Base-by-base conservation (phyloP, 2,888 invertebrate genomes). In the Trachelus troglodyta region DNA sequence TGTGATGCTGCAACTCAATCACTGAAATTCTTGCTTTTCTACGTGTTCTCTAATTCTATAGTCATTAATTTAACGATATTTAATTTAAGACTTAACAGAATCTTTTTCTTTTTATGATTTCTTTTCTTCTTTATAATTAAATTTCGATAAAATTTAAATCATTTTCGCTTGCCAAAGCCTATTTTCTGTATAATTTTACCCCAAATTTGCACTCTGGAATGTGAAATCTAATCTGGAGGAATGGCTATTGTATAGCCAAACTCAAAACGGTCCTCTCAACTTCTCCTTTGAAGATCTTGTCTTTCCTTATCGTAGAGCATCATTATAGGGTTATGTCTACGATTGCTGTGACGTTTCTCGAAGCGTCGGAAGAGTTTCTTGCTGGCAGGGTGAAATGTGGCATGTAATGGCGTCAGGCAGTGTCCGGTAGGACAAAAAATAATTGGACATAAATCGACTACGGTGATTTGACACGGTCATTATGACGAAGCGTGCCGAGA, bases 361-460 rank as follows among this genome's bases (percentile, higher is more conserved):
- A 77, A 34, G 56, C 34, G 68, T 73, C 30, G 76, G 34, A 77
- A 37, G 31, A 73, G 30, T 40, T 74, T 12, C 74, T 40, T 69
- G 23, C 34, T 68, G 40, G 34, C 37, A n/a, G 30, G 30, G 69
- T 75, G 75, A 69, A 76, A 15, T 40, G 35, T 76, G 76, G 11
- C 77, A 71, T 69, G 40, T 73, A 74, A 71, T 69, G 71, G 33
- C 69, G 15, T 33, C 31, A 33, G 35, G n/a, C 69, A 69, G 69
- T 75, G 75, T 77, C 68, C 80, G 79, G 77, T 82, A 82, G 56
- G 69, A 76, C 76, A 83, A 81, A 56, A 83, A 86, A 84, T 87
- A 87, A 88, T 87, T 88, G 88, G 87, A 88, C 86, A 83, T 83
- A 85, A 87, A 87, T 85, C 86, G 81, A 84, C 81, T 79, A 71